Evolutionary conservation across 2,113 vertebrate genomes (phyloP), one percentile per base, ranked within the genome.

Genomic region (Columba janthina): DNA sequence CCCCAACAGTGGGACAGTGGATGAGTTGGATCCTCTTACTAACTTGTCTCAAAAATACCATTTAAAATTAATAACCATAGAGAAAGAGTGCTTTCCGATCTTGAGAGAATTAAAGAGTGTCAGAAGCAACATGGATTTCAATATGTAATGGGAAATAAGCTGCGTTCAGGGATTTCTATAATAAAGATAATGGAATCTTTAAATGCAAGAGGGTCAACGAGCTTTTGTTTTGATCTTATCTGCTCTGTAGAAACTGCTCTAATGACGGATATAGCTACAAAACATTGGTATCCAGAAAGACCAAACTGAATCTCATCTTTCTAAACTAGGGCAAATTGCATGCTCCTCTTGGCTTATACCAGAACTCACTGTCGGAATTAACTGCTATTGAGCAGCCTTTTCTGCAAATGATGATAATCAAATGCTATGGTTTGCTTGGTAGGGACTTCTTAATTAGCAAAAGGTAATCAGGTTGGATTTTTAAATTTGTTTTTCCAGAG

Each of bases 31-130:
- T 76, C 13, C 13, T 62, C 7, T 73, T 78, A 77, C 70, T 89
- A 64, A 69, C 50, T 84, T 84, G 42, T 90, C 73, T 89, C 46
- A 53, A 86, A 46, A 88, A 36, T 80, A 31, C 61, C 75, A 40
- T 71, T 66, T 91, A 88, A 89, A 93, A 96, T 83, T 92, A 88
- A 57, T 67, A 86, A 90, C 38, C 67, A 42, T 17, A 67, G 42
- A 88, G 75, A 80, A 95, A 91, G 62, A 38, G 60, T 48, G 11
- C 64, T 92, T 95, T 89, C 65, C 42, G 73, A 44, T 89, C 60
- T 72, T 89, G 53, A 74, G 84, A 84, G 66, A 94, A 72, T 75
- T 93, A 71, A 75, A 91, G 28, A 71, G 18, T 67, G 70, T 89
- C 57, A 81, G 65, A 71, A 51, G 78, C 79, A 93, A 77, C 53